Conservation (phyloP, 2,888 invertebrate species). For the Globia sparganii region DNA sequence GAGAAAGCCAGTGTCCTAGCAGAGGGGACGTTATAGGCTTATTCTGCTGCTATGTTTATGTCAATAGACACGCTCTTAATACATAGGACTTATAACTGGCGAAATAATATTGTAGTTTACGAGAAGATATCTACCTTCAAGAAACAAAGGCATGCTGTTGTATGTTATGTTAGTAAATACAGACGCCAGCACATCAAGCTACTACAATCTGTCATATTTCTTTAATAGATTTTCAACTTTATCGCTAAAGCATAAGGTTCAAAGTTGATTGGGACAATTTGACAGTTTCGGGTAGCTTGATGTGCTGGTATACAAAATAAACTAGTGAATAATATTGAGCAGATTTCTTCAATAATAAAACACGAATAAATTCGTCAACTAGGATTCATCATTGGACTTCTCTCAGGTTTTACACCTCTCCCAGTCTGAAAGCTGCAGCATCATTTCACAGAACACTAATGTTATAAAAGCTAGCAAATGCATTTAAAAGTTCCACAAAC, state of each 20-base stretch:
- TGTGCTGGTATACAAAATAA: no score
- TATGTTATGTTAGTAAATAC: neutral
- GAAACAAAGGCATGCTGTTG: neutral
- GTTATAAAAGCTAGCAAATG: constrained; percentile 20
- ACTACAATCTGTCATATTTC: no score
- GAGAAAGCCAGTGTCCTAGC: no score
- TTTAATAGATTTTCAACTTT: no score
- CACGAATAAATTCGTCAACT: neutral
- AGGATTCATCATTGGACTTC: neutral
- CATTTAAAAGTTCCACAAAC: constrained; percentile 31
- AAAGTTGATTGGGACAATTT: no score
- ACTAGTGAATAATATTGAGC: neutral
- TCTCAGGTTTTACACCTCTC: neutral
- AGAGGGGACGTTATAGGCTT: no score
- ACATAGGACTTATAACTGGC: neutral
- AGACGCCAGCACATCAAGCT: no score
- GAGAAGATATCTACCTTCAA: no score
- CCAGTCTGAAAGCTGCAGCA: neutral
- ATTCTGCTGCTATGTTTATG: no score
- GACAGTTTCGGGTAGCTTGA: no score
- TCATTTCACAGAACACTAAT: neutral
- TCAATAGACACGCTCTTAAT: no score
- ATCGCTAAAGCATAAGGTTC: no score
- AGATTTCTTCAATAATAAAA: neutral
- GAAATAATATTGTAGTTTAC: neutral